A percentile compares a stretch with the other conserved stretches of the same genome.
Evolutionary conservation across 2,888 invertebrate species (phyloP).

Genomic region (Heliconius erato): DNA sequence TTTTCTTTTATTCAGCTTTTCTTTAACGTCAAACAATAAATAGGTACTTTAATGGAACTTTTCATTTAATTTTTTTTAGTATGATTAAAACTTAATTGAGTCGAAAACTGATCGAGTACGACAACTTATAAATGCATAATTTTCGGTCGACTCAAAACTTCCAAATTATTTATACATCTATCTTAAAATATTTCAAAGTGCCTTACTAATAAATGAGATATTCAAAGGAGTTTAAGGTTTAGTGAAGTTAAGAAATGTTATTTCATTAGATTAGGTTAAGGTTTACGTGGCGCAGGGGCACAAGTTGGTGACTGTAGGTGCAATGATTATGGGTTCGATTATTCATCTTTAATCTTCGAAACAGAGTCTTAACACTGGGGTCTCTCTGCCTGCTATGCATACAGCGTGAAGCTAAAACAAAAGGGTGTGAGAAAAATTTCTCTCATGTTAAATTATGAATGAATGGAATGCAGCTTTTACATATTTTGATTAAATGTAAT

Average conservation of each 20-base stretch:
- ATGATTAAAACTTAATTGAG: no score
- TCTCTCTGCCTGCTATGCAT: neutral
- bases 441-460: no score
- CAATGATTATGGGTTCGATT: no score
- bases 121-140: no score
- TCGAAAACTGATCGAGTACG: no score
- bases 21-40: neutral
- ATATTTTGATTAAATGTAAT: no score
- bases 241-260: neutral
- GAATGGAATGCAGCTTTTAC: no score
- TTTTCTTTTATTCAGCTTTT: neutral
- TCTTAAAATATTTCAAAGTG: neutral
- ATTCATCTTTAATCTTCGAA: neutral
- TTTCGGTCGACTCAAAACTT: neutral
- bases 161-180: neutral
- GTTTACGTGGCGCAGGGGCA: no score
- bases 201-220: neutral
- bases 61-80: no score
- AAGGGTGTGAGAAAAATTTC: neutral
- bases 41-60: no score
- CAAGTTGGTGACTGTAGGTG: no score
- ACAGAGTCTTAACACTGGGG: neutral
- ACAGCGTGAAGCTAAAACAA: neutral
- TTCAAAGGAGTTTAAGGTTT: neutral
- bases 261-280: no score